These are phyloP conservation scores for Orthonyx spaldingii DNA, from an alignment of 2,113 vertebrate species.

Conservation along the genomic window DNA sequence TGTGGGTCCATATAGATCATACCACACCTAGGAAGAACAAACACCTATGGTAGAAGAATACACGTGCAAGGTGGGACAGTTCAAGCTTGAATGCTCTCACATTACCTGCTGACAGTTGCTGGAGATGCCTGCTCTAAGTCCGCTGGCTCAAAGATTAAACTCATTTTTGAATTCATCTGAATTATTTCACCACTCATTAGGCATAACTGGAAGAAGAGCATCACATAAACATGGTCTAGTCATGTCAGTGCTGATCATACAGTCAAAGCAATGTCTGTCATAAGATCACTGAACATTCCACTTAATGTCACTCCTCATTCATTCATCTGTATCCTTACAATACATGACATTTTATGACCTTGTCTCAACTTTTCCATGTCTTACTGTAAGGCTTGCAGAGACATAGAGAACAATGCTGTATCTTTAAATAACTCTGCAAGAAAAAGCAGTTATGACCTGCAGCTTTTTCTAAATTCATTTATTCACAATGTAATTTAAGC, in stretches of 20 bases:
- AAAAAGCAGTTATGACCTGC: not conserved
- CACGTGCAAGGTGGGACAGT: not conserved
- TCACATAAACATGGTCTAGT: not conserved
- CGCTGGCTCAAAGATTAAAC: slow-evolving; percentile 88
- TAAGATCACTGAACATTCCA: not conserved
- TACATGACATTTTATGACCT: not conserved
- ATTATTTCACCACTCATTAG: slow-evolving; percentile 97
- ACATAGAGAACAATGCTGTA: not conserved
- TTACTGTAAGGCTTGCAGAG: not conserved
- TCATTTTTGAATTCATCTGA: slow-evolving; percentile 93
- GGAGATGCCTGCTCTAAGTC: slow-evolving; percentile 92
- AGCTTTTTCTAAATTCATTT: not conserved
- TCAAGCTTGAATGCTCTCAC: not conserved
- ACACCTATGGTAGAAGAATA: not conserved
- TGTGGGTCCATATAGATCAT: slow-evolving; percentile 96
- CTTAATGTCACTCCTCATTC: not conserved
- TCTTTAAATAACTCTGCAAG: not conserved
- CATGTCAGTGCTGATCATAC: not conserved
- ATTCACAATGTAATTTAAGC: not conserved
- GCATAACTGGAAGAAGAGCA: slow-evolving; percentile 78
- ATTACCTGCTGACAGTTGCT: slow-evolving; percentile 91
- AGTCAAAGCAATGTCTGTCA: not conserved
- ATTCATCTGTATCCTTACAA: not conserved
- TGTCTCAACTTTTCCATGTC: not conserved
- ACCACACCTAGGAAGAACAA: slow-evolving; percentile 79